A percentile compares a stretch with the other conserved stretches of the same genome.
phyloP scores from a whole-genome alignment of 2,113 vertebrate genomes.

The Percina caprodes region DNA sequence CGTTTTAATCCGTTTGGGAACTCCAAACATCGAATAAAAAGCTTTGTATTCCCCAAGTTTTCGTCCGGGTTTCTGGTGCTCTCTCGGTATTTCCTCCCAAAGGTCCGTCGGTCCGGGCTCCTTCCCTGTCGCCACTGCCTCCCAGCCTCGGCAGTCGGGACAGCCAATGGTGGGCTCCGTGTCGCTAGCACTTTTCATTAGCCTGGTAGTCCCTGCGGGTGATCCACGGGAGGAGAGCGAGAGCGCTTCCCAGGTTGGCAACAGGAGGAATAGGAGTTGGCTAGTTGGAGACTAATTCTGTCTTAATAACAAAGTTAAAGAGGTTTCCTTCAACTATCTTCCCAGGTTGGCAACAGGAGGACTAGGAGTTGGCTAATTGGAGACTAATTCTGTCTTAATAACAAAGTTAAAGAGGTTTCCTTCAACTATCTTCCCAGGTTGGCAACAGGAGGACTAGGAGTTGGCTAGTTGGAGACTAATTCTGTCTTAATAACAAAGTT shows the following conservation, averaged over 20 bases:
- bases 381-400: no score
- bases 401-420: no score
- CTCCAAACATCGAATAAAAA: background rate
- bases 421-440: no score
- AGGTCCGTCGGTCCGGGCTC: constrained; percentile 28
- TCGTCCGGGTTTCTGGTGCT: background rate
- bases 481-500: no score
- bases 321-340: no score
- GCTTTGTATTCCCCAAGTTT: constrained; percentile 24
- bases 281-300: no score
- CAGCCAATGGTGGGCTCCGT: constrained; percentile 60
- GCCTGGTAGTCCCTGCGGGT: constrained; percentile 14
- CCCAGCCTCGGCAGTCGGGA: constrained; percentile 75
- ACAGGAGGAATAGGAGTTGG: constrained; percentile 16
- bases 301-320: no score
- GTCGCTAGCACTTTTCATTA: constrained; percentile 38
- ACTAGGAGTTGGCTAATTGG: no score
- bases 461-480: no score
- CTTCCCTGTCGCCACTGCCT: constrained; percentile 70
- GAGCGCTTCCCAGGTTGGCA: constrained; percentile 42
- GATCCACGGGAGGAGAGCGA: constrained; percentile 35
- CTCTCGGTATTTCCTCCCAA: constrained; percentile 31
- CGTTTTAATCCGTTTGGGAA: constrained; percentile 10
- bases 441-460: no score
- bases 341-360: no score